These are phyloP conservation scores for Diploptera punctata DNA, from an alignment of 2,888 invertebrate genomes.

Conservation along the genomic window DNA sequence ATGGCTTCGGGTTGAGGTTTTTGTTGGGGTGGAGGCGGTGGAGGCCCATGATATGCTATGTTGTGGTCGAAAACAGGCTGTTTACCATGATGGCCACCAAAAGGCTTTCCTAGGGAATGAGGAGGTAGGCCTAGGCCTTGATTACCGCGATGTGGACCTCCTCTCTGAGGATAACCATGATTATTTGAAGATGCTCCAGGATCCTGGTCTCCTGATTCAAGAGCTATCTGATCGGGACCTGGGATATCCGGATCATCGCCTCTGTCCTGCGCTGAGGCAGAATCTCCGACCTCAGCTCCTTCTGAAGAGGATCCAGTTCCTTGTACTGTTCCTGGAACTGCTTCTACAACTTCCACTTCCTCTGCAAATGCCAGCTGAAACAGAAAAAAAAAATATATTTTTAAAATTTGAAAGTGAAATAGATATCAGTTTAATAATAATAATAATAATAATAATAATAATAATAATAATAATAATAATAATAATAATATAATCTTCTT, in stretches of 20 bases:
- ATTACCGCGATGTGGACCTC: slow-evolving; percentile 55
- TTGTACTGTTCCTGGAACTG: slow-evolving; percentile 58
- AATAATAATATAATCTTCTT: too few relatives aligned
- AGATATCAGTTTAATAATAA: too few relatives aligned
- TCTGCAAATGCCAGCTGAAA: slow-evolving; percentile 51
- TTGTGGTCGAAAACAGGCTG: slow-evolving; percentile 55
- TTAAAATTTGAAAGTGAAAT: too few relatives aligned
- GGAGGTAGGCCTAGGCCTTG: slow-evolving; percentile 45
- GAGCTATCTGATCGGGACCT: slow-evolving; percentile 71
- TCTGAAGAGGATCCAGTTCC: slow-evolving; percentile 14
- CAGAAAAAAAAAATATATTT: not conserved
- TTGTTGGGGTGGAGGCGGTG: slow-evolving; percentile 67
- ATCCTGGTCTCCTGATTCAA: slow-evolving; percentile 74
- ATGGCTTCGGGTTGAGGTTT: slow-evolving; percentile 65
- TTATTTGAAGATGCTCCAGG: slow-evolving; percentile 52
- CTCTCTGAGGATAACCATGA: slow-evolving; percentile 59
- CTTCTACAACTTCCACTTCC: slow-evolving; percentile 71
- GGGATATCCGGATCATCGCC: slow-evolving; percentile 66
- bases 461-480: not conserved
- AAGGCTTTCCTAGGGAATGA: slow-evolving; percentile 46
- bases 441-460: not conserved
- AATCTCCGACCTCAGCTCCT: slow-evolving; percentile 49
- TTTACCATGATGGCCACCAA: slow-evolving; percentile 55
- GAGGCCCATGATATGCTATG: slow-evolving; percentile 77
- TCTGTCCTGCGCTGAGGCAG: slow-evolving; percentile 58